Conservation (phyloP, 37 sponge, comb jelly and placozoan species). For the Halichondria panicea region DNA sequence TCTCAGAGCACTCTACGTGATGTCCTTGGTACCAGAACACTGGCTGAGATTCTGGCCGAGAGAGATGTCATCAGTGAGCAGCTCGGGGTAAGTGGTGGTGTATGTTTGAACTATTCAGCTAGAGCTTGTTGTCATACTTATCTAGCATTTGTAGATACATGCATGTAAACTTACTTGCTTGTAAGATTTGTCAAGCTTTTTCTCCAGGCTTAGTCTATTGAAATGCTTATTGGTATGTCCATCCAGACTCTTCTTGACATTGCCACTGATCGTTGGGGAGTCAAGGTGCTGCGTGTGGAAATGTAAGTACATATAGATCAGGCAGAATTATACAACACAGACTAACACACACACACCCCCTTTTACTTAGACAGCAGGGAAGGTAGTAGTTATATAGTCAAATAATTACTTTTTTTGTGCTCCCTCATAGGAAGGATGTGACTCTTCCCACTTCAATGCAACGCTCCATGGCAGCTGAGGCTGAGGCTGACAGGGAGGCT, state of each 20-base stretch:
- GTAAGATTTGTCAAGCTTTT: too few relatives aligned
- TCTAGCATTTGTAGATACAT: too few relatives aligned
- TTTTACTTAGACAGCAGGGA: not conserved
- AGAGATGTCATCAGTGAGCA: constrained; percentile 80
- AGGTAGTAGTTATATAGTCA: too few relatives aligned
- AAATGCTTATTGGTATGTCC: not conserved
- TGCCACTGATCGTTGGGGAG: constrained; percentile 94
- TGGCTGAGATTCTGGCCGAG: constrained; percentile 85
- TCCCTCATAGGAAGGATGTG: constrained; percentile 81
- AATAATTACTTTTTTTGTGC: not conserved
- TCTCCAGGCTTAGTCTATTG: not conserved
- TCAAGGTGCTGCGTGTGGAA: constrained; percentile 91
- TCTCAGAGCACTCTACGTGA: constrained; percentile 95
- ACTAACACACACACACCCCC: not conserved
- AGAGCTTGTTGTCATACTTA: too few relatives aligned
- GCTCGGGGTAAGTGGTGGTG: constrained; percentile 64
- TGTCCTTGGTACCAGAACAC: constrained; percentile 87
- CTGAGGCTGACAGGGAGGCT: constrained; percentile 91
- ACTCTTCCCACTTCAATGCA: constrained; percentile 80
- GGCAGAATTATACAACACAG: not conserved
- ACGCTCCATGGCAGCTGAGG: constrained; percentile 96
- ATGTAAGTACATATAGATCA: constrained; percentile 48
- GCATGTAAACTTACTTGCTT: too few relatives aligned
- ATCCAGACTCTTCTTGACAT: constrained; percentile 69
- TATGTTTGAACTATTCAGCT: too few relatives aligned